A percentile compares a stretch with the other conserved stretches of the same genome.
Evolutionary conservation across 2,113 vertebrate genomes (phyloP).

Genomic region (Ceratotherium simum): DNA sequence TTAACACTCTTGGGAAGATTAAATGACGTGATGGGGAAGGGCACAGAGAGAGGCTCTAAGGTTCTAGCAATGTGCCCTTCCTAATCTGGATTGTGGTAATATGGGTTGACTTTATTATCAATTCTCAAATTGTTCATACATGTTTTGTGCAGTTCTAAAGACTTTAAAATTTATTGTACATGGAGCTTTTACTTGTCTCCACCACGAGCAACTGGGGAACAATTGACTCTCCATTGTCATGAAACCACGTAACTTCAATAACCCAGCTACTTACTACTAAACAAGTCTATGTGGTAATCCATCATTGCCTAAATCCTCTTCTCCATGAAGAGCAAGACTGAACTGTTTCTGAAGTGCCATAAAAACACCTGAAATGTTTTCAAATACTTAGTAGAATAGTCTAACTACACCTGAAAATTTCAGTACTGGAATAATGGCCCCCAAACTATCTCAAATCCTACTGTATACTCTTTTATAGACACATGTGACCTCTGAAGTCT

Average conservation of each 20-base stretch:
- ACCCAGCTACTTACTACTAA: background rate
- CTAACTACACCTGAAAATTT: background rate
- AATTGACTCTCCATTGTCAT: background rate
- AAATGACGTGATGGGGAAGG: no score
- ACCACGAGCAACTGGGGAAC: background rate
- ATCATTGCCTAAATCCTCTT: background rate
- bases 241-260: background rate
- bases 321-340: background rate
- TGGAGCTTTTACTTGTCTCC: background rate
- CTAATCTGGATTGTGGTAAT: background rate
- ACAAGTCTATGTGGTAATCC: background rate
- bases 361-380: background rate
- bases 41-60: background rate
- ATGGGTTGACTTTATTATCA: background rate
- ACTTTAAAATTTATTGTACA: background rate
- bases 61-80: background rate
- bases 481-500: background rate
- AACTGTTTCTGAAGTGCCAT: background rate
- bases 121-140: background rate
- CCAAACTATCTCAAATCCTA: background rate
- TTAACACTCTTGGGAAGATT: background rate
- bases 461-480: background rate
- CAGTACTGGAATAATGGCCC: background rate
- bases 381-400: background rate
- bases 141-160: background rate